These are phyloP conservation scores for Athripsodes cinereus DNA, from an alignment of 2,888 invertebrate genomes.

Conservation along the genomic window DNA sequence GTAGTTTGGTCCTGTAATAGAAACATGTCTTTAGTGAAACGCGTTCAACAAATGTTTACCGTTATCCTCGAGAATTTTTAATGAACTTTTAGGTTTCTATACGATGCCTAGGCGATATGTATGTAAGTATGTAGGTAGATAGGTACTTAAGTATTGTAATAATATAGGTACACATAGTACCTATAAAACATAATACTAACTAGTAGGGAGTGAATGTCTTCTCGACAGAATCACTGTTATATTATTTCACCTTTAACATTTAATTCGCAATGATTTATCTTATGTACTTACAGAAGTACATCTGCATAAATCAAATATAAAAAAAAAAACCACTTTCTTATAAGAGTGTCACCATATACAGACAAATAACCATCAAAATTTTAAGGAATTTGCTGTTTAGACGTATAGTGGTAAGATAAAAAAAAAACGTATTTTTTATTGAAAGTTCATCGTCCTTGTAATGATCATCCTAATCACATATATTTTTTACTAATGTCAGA, in stretches of 20 bases:
- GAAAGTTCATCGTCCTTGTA: too few species aligned
- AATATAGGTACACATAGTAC: not conserved
- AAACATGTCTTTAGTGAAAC: conserved; percentile 19
- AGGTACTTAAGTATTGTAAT: not conserved
- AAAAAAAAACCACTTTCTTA: too few species aligned
- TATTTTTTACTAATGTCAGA: too few species aligned
- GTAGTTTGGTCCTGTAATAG: not conserved
- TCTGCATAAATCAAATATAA: too few species aligned
- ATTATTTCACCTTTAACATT: not conserved
- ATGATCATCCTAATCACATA: too few species aligned
- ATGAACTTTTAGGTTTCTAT: conserved; percentile 18
- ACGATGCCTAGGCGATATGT: conserved; percentile 6
- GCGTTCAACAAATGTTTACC: conserved; percentile 19
- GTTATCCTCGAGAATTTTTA: conserved; percentile 21
- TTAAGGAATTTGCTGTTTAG: too few species aligned
- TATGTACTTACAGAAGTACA: too few species aligned
- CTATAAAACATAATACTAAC: not conserved
- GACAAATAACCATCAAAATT: too few species aligned
- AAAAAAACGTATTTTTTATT: too few species aligned
- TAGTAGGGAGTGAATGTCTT: not conserved
- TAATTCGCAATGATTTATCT: too few species aligned
- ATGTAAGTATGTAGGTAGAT: not conserved
- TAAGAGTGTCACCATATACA: too few species aligned
- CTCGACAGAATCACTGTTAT: not conserved
- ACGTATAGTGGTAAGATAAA: too few species aligned